Conservation (phyloP, 2,888 invertebrate species). For the Thecocarcelia acutangulata region DNA sequence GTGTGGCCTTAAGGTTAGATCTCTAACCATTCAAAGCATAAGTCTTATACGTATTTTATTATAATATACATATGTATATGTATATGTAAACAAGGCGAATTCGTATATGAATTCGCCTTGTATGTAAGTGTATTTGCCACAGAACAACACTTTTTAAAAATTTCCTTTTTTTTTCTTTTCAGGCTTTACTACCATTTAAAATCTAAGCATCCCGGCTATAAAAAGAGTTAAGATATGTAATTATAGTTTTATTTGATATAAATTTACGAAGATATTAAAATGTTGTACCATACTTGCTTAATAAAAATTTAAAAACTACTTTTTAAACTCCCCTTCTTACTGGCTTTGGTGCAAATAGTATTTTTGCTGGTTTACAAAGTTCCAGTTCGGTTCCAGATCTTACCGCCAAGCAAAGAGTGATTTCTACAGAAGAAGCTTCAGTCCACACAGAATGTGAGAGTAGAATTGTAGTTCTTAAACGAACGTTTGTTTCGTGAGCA, state of each 20-base stretch:
- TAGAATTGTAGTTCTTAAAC: slow-evolving; percentile 92
- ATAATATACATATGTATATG: too few relatives aligned
- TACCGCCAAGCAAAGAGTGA: slow-evolving; percentile 91
- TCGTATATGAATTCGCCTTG: too few relatives aligned
- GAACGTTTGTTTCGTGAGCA: slow-evolving; percentile 81
- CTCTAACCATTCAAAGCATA: too few relatives aligned
- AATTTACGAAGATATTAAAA: slow-evolving; percentile 11
- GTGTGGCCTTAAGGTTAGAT: too few relatives aligned
- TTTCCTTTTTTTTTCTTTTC: slow-evolving; percentile 40
- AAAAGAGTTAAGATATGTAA: slow-evolving; percentile 24
- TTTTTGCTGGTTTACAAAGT: slow-evolving; percentile 92
- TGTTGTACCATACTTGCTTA: neutral
- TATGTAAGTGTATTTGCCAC: too few relatives aligned
- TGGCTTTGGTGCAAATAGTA: slow-evolving; percentile 93
- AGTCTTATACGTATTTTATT: too few relatives aligned
- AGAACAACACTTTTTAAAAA: too few relatives aligned
- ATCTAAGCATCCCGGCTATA: slow-evolving; percentile 49
- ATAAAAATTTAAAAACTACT: slow-evolving; percentile 18
- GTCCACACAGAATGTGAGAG: slow-evolving; percentile 94
- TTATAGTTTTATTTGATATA: slow-evolving; percentile 11
- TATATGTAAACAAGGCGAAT: too few relatives aligned
- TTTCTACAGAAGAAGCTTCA: slow-evolving; percentile 93
- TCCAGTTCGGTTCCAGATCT: slow-evolving; percentile 86
- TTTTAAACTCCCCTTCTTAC: slow-evolving; percentile 89
- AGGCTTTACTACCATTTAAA: slow-evolving; percentile 60